Evolutionary conservation across 2,888 invertebrate species (phyloP), one percentile per base, ranked within the genome.

Genomic region (Chrysodeixis includens): DNA sequence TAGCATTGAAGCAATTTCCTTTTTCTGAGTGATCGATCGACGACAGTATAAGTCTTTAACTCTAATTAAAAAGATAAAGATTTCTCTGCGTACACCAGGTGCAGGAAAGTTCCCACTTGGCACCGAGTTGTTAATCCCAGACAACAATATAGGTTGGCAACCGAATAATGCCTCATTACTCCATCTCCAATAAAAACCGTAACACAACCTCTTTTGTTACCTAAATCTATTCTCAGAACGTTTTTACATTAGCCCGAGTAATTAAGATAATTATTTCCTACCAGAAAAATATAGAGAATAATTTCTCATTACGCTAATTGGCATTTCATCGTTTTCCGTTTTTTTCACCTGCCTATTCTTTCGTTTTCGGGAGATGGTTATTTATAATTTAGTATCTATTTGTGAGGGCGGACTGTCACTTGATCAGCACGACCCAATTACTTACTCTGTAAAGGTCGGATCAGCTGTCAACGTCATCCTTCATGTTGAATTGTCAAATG

Each of bases 231-330:
- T 69, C 69, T 62, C 71, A 44, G 22, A 61, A 55, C 57, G 62
- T 74, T 69, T 56, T 59, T 70, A 16, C 56, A 56, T 75, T 62
- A 59, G 52, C 35, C 26, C 62, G 35, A 55, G 16, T 70, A 75
- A 71, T 71, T 56, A 63, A 56, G 56, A 58, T 71, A 71, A 71
- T 71, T 71, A 70, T 46, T 16, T 56, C 71, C 56, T 56, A 30
- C 14, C 53, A 56, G 10, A 51, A 69, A 69, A 62, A 62, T 44
- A 30, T 7, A 30, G 56, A 9, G 20, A 55, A 46, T 57, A 30
- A 59, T 59, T 59, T 35, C 71, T 56, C 56, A 20, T 69, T 54
- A 20, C 49, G 40, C n/a, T 51, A 30, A 56, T 55, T 55, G 26
- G 49, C 9, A 68, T 20, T 49, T 49, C 9, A 18, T 46, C 5